A percentile compares a stretch with the other conserved stretches of the same genome.
phyloP scores from a whole-genome alignment of 2,888 invertebrate species.

The Timema cristinae region DNA sequence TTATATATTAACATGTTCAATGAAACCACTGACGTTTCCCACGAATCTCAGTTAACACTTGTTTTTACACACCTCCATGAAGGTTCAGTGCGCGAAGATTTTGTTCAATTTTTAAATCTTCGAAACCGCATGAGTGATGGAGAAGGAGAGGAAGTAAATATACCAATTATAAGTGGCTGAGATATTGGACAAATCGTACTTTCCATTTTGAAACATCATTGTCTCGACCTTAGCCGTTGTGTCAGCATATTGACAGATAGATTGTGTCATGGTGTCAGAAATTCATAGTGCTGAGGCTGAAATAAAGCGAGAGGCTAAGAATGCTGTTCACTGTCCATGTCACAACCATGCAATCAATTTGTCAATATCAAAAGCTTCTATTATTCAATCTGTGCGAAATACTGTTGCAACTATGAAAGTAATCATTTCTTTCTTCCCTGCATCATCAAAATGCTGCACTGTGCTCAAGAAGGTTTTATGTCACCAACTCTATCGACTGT shows the following conservation, averaged over 20 bases:
- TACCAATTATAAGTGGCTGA: neutral
- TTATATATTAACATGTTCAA: too few relatives aligned
- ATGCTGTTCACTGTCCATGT: constrained; percentile 23
- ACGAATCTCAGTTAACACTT: too few relatives aligned
- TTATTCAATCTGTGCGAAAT: constrained; percentile 25
- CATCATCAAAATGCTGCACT: neutral
- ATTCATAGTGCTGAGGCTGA: constrained; percentile 22
- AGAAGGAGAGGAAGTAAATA: neutral
- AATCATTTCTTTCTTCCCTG: constrained; percentile 27
- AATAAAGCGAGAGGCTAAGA: too few relatives aligned
- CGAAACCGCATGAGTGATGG: too few relatives aligned
- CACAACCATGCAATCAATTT: constrained; percentile 29
- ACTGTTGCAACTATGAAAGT: constrained; percentile 27
- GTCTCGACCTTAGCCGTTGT: constrained; percentile 22
- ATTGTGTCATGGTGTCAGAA: constrained; percentile 30
- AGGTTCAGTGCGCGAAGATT: neutral
- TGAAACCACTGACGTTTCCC: too few relatives aligned
- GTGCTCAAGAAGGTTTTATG: constrained; percentile 12
- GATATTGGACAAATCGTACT: constrained; percentile 2
- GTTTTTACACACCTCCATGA: neutral
- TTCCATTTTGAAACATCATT: constrained; percentile 19
- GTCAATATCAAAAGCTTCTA: constrained; percentile 18
- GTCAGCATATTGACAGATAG: constrained; percentile 29
- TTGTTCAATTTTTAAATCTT: neutral
- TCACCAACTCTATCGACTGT: constrained; percentile 26